These are phyloP conservation scores for Cyprinus carpio DNA, from an alignment of 2,113 vertebrate genomes.

Conservation along the genomic window DNA sequence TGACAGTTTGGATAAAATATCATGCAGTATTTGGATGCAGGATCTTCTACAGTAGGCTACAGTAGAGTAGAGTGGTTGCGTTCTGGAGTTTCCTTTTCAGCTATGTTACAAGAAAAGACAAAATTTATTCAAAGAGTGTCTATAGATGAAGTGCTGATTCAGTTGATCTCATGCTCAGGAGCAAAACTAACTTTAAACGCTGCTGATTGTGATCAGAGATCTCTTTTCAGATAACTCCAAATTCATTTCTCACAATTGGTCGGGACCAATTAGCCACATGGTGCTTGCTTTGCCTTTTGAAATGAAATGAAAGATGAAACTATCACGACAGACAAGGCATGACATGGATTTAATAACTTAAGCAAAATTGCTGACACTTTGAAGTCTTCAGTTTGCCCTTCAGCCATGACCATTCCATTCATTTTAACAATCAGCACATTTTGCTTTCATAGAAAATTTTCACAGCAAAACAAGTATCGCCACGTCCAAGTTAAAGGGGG, in stretches of 20 bases:
- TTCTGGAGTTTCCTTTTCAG: background rate
- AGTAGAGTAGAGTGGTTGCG: too few species aligned
- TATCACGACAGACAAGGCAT: constrained; percentile 13
- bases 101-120: background rate
- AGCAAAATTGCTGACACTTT: constrained; percentile 14
- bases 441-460: constrained; percentile 1
- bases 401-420: constrained; percentile 27
- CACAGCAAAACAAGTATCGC: constrained; percentile 9
- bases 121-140: background rate
- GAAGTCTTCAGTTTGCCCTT: constrained; percentile 24
- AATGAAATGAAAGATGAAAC: background rate
- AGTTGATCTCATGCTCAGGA: background rate
- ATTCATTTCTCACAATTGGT: background rate
- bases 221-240: constrained; percentile 17
- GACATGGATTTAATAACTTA: constrained; percentile 13
- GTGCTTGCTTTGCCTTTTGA: background rate
- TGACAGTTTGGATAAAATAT: background rate
- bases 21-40: background rate
- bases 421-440: constrained; percentile 17
- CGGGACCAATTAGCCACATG: constrained; percentile 8
- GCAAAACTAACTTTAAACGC: background rate
- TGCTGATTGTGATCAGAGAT: constrained; percentile 20
- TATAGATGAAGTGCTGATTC: constrained; percentile 9
- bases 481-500: background rate
- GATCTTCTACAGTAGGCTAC: background rate